Percentiles rank a stretch among this genome's conserved stretches.
Evolutionary conservation across 2,888 invertebrate genomes (phyloP).

Genomic region (Spodoptera picta): DNA sequence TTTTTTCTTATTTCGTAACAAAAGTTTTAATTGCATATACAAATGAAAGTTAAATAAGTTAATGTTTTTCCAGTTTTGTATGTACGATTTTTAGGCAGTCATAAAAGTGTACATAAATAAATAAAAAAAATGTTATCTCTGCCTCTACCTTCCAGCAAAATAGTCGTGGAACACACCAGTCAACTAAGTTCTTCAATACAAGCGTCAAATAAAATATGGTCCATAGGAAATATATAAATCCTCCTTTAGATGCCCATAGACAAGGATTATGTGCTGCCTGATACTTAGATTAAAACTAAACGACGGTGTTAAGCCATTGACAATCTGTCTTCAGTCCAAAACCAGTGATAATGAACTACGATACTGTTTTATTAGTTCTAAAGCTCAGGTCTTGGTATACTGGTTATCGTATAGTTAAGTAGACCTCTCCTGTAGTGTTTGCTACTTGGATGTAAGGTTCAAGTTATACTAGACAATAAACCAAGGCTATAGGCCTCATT

Average conservation of each 20-base stretch:
- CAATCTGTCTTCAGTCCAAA: conserved; percentile 18
- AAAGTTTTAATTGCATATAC: no score
- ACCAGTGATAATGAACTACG: conserved; percentile 29
- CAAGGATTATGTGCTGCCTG: conserved; percentile 30
- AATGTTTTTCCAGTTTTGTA: no score
- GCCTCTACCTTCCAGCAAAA: no score
- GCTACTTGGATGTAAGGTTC: conserved; percentile 22
- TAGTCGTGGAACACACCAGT: no score
- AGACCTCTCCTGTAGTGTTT: conserved; percentile 27
- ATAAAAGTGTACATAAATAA: no score
- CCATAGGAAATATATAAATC: conserved; percentile 4
- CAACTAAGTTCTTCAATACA: neutral
- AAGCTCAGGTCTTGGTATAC: conserved; percentile 23
- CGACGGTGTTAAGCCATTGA: conserved; percentile 11
- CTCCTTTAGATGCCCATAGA: conserved; percentile 27
- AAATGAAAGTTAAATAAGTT: no score
- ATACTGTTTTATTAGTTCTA: neutral
- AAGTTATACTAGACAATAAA: conserved; percentile 37
- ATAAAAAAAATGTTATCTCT: no score
- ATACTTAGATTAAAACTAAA: conserved; percentile 34
- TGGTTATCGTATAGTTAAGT: neutral
- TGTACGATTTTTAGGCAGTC: no score
- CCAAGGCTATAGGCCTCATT: conserved; percentile 47
- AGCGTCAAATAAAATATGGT: conserved; percentile 13
- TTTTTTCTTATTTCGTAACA: no score